phyloP scores from a whole-genome alignment of 2,888 invertebrate species.

The Dryobotodes eremita region DNA sequence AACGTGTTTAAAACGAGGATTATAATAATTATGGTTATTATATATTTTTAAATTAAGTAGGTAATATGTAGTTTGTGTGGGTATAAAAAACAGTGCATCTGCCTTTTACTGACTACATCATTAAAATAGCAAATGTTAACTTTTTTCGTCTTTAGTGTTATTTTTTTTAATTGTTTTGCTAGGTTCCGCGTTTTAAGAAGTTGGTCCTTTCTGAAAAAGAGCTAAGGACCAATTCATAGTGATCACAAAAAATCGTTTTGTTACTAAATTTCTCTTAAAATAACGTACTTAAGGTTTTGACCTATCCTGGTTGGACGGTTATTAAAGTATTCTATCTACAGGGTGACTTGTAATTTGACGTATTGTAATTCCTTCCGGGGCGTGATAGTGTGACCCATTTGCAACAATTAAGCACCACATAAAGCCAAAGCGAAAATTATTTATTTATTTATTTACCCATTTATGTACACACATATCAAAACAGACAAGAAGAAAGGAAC shows the following conservation, averaged over 20 bases:
- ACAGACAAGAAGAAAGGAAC: too few species aligned
- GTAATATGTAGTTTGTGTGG: conserved; percentile 36
- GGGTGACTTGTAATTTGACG: too few species aligned
- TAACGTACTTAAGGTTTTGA: neutral
- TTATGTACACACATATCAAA: too few species aligned
- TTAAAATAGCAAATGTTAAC: conserved; percentile 20
- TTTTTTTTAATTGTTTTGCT: neutral
- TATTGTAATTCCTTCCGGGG: too few species aligned
- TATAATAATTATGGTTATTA: conserved; percentile 61
- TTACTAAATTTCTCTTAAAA: conserved; percentile 1
- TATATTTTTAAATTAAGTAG: conserved; percentile 56
- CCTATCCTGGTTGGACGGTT: neutral
- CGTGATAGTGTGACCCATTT: too few species aligned
- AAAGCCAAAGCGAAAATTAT: too few species aligned
- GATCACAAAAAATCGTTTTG: neutral
- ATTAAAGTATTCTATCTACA: conserved; percentile 15
- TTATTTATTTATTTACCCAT: too few species aligned
- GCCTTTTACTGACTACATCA: conserved; percentile 19
- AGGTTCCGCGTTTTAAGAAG: neutral
- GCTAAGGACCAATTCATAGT: neutral
- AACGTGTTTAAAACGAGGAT: conserved; percentile 49
- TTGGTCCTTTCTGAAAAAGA: neutral
- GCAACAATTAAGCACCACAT: too few species aligned
- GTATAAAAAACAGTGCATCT: conserved; percentile 45
- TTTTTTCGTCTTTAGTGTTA: neutral